Base-by-base conservation (phyloP, 2,113 vertebrate genomes). In the Eulemur macaco region DNA sequence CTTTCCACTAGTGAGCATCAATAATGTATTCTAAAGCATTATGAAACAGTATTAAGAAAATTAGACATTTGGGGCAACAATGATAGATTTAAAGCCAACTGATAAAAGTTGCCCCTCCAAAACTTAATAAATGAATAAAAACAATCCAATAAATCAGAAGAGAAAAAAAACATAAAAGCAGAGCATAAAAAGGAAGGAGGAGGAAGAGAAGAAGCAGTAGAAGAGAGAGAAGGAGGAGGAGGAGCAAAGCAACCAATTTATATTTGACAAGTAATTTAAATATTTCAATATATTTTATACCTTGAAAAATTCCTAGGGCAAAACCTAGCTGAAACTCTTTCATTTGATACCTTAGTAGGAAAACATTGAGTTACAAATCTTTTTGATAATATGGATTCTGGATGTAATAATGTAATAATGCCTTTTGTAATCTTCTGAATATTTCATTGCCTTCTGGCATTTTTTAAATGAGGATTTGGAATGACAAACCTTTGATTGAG, bases 181-280 rank as follows among this genome's bases (percentile, higher is more conserved):
- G 5, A 91, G 17, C 17, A 73, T 27, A 14, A 37, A 3, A 39
- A 47, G 29, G 31, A 42, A 71, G 2, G 23, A 56, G 9, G 21
- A n/a, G 39, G 11, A n/a, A 5, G 3, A 37, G 1, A 54, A 54
- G 15, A 18, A 54, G 52, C 15, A 54, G 52, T 18, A 54, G 52
- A 9, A 64, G 17, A 20, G 52, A 52, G 10, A 39, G 6, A 7
- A 20, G 6, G 2, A 31, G 7, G 23, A 47, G 15, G 8, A 20
- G 9, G 10, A n/a, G 2, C 88, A 37, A 34, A 81, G 6, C 3
- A 64, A 50, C 7, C 23, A 96, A 86, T 97, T 98, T 98, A 93
- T 31, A 45, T 96, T 93, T 98, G 96, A 98, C 95, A 97, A 92
- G 77, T 83, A 91, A 97, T 98, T 98, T 98, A 98, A 98, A 97